Conservation (phyloP, 92 coral and sea anemone species). For the Palythoa grandis region DNA sequence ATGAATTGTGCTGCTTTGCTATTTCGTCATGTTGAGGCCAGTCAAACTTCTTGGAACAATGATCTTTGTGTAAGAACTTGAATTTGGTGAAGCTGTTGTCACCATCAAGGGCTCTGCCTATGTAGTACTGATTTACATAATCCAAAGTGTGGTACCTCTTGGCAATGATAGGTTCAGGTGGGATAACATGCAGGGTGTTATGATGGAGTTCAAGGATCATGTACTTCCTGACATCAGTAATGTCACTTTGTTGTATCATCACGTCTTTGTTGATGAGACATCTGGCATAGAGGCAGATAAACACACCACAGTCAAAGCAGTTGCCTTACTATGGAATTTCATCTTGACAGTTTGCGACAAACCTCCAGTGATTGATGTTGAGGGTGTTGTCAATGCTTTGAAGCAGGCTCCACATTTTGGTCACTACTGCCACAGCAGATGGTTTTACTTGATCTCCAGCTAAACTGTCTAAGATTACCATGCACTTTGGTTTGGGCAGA, state of each 20-base stretch:
- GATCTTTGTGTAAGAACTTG: slow-evolving; percentile 28
- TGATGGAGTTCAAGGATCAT: slow-evolving; percentile 47
- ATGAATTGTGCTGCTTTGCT: not conserved
- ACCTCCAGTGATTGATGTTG: slow-evolving; percentile 13
- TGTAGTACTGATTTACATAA: slow-evolving; percentile 40
- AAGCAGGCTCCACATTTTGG: slow-evolving; percentile 22
- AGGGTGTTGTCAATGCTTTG: slow-evolving; percentile 24
- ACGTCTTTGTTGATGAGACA: slow-evolving; percentile 22
- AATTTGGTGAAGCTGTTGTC: slow-evolving; percentile 11
- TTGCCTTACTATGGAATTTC: slow-evolving; percentile 41
- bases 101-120: slow-evolving; percentile 20
- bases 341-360: slow-evolving; percentile 16
- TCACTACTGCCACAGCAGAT: not conserved
- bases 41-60: not conserved
- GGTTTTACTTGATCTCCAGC: slow-evolving; percentile 25
- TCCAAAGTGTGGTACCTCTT: slow-evolving; percentile 36
- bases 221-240: slow-evolving; percentile 15
- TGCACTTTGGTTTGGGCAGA: slow-evolving; percentile 2
- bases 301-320: slow-evolving; percentile 43
- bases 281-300: slow-evolving; percentile 48
- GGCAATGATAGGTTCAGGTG: not conserved
- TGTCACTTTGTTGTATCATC: slow-evolving; percentile 27
- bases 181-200: slow-evolving; percentile 1
- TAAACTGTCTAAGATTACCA: slow-evolving; percentile 24
- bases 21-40: not conserved